Evolutionary conservation across 1,140 invertebrate genomes (phyloP).

Genomic region (Vollenhovia emeryi): DNA sequence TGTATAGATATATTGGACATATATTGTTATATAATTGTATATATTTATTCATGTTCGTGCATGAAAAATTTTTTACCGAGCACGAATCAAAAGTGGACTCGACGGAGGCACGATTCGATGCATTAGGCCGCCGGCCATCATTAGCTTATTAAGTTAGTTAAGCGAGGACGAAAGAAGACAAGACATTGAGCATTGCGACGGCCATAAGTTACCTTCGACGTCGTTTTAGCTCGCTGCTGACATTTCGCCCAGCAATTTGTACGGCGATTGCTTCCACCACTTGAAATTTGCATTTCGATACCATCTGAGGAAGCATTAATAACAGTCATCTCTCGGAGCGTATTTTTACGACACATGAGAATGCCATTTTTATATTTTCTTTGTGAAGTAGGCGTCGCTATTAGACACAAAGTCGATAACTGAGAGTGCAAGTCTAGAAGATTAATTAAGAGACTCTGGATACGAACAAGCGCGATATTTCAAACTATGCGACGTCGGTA

Average conservation of each 20-base stretch:
- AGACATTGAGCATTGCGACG: constrained; percentile 25
- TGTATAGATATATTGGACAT: too few relatives aligned
- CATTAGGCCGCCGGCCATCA: constrained; percentile 37
- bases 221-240: not conserved
- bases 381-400: not conserved
- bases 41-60: too few relatives aligned
- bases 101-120: constrained; percentile 55
- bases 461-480: not conserved
- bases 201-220: constrained; percentile 42
- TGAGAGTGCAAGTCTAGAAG: not conserved
- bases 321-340: not conserved
- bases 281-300: constrained; percentile 6
- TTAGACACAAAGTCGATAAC: not conserved
- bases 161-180: constrained; percentile 69
- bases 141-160: constrained; percentile 73
- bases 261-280: not conserved
- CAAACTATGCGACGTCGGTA: not conserved
- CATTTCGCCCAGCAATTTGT: not conserved
- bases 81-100: constrained; percentile 51
- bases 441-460: not conserved
- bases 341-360: not conserved
- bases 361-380: not conserved
- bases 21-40: too few relatives aligned
- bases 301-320: not conserved
- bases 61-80: too few relatives aligned